These are phyloP conservation scores for Drosophila micromelanica DNA, from an alignment of 1,140 invertebrate genomes.

Conservation along the genomic window DNA sequence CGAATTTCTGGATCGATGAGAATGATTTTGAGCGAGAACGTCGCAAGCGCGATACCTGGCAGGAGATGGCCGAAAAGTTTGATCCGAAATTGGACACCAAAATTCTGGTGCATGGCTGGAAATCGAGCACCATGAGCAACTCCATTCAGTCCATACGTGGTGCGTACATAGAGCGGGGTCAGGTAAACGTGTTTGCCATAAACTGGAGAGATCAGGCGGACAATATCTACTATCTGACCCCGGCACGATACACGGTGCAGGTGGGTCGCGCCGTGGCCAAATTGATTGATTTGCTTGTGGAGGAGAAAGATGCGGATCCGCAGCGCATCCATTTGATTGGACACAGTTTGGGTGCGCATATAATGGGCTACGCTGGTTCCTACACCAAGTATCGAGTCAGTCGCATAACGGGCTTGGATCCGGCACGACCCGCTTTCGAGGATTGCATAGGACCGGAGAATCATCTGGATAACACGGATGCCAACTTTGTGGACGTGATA, in stretches of 20 bases:
- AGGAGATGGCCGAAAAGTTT: constrained; percentile 77
- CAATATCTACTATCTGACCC: constrained; percentile 88
- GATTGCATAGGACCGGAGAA: constrained; percentile 85
- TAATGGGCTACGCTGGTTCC: constrained; percentile 92
- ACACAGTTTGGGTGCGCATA: constrained; percentile 95
- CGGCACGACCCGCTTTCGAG: constrained; percentile 90
- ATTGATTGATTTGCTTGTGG: constrained; percentile 87
- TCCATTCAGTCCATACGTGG: constrained; percentile 84
- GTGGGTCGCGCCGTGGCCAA: constrained; percentile 87
- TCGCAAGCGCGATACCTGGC: constrained; percentile 78
- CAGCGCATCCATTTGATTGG: constrained; percentile 89
- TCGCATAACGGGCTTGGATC: constrained; percentile 90
- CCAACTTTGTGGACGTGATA: constrained; percentile 91
- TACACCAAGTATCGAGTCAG: constrained; percentile 86
- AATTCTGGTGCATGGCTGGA: constrained; percentile 69
- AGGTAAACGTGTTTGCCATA: constrained; percentile 89
- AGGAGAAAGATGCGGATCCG: constrained; percentile 85
- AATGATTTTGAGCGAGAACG: constrained; percentile 76
- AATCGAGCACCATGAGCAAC: constrained; percentile 77
- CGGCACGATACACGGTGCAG: constrained; percentile 87
- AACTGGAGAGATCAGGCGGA: constrained; percentile 88
- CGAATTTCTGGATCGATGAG: constrained; percentile 65
- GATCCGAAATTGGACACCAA: constrained; percentile 65
- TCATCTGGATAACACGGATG: constrained; percentile 88
- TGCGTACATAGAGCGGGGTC: constrained; percentile 85